These are phyloP conservation scores for Eucera pruinosa DNA, from an alignment of 2,888 invertebrate genomes.

Conservation along the genomic window DNA sequence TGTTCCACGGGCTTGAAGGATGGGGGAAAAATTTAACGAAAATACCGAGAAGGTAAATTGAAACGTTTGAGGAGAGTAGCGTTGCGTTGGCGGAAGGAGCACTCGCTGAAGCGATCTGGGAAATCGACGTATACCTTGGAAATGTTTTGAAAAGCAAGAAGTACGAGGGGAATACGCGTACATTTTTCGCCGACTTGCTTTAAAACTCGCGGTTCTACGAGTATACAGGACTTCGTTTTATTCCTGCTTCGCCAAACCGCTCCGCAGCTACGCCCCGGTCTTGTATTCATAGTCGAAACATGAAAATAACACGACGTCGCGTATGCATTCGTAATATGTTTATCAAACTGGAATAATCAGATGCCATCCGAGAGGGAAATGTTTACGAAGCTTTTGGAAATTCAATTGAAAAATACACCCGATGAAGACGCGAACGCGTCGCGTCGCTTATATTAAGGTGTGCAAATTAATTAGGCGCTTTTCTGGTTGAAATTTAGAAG, in stretches of 20 bases:
- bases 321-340: slow-evolving; percentile 41
- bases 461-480: no score
- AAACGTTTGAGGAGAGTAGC: background rate
- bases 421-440: no score
- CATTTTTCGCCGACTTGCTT: slow-evolving; percentile 52
- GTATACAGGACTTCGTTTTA: slow-evolving; percentile 25
- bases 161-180: no score
- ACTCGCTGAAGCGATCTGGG: slow-evolving; percentile 10
- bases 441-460: no score
- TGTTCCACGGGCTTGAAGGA: background rate
- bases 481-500: no score
- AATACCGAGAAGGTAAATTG: background rate
- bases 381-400: no score
- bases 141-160: slow-evolving; percentile 30
- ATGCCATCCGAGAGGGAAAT: slow-evolving; percentile 11
- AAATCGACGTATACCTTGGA: slow-evolving; percentile 9
- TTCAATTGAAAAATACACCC: no score
- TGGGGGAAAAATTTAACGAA: background rate
- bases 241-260: slow-evolving; percentile 12
- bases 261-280: slow-evolving; percentile 6
- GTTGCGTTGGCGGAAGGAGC: background rate
- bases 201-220: slow-evolving; percentile 9
- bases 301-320: slow-evolving; percentile 48
- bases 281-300: slow-evolving; percentile 36
- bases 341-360: slow-evolving; percentile 27